Base-by-base conservation (phyloP, 2,797 vertebrate genomes). In the Mionectes olivaceus region DNA sequence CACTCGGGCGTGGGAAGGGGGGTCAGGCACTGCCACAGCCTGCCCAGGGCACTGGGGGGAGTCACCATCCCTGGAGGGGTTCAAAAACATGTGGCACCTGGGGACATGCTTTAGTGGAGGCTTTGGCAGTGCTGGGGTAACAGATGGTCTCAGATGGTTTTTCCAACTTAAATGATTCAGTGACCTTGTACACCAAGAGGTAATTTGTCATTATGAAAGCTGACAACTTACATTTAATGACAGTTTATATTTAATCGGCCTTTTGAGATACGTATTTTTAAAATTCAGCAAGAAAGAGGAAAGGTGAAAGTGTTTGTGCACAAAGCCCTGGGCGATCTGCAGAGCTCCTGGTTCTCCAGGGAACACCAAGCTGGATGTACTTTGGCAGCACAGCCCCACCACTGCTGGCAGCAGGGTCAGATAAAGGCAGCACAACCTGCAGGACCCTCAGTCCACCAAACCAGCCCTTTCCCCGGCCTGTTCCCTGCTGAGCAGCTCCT, bases 381-480 rank as follows among this genome's bases (percentile, higher is more conserved):
- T 53, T 79, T 37, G 3, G 49, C 57, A 17, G 46, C 6, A 6
- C 30, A 3, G 1, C 4, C 59, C 11, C 4, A 0, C 16, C 1
- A 0, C 75, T 0, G 6, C 6, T 0, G 23, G 77, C 74, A 44
- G 37, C 3, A 3, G 3, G 12, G 46, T 1, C 59, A 7, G 6
- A 6, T 11, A 30, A 52, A 19, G 1, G 50, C 50, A 19, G 50
- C 49, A 13, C 46, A 19, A 22, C 21, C 52, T 24, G 28, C 73
- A 53, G 10, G 2, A 33, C 83, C 44, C n/a, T 13, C 3, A 11
- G 13, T 32, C 52, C 16, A 2, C 1, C 49, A 9, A 21, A 5
- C 1, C 5, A 41, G 28, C 56, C 35, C 35, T 14, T 10, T 21
- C 10, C 22, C 46, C 55, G n/a, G 70, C 63, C 35, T 7, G 63